Base-by-base conservation (phyloP, 2,113 vertebrate genomes). In the Holacanthus passer region DNA sequence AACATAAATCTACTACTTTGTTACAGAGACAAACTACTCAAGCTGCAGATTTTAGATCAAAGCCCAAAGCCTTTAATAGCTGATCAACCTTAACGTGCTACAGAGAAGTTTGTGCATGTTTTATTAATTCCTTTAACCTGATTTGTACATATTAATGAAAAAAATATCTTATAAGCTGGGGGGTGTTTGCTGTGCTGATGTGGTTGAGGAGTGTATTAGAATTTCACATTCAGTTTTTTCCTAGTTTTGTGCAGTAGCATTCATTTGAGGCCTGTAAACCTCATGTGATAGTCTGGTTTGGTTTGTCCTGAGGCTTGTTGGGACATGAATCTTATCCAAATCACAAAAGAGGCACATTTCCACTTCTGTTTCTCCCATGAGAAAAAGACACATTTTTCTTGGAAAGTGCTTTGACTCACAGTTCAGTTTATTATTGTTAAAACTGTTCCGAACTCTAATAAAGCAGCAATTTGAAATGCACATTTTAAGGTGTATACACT, bases 281-380 rank as follows among this genome's bases (percentile, higher is more conserved):
- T 50, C 37, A 6, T 66, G 41, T 79, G 58, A 32, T 50, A 63
- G 62, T 71, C 63, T 79, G 67, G 32, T 63, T 37, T 62, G 31
- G 35, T n/a, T 63, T 62, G 59, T 10, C n/a, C n/a, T 1, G 11
- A 19, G 64, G 41, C n/a, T 68, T 45, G 27, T 58, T 71, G 24
- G 20, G 32, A 70, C 29, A 62, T 22, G 37, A 17, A 68, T 62
- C 31, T 12, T 19, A 47, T 41, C 39, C 20, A 45, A 47, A 31
- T 43, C 2, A 67, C 17, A 6, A 31, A 27, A 50, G 27, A 67
- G 41, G 41, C 19, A n/a, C 13, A 39, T 56, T 22, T 73, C 29
- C 17, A 1, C 59, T 58, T 37, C 24, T 24, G 11, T 55, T 24
- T 24, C 10, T n/a, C n/a, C n/a, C n/a, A n/a, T n/a, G 35, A 37